phyloP scores from a whole-genome alignment of 1,140 invertebrate species.

The Temnothorax nylanderi region DNA sequence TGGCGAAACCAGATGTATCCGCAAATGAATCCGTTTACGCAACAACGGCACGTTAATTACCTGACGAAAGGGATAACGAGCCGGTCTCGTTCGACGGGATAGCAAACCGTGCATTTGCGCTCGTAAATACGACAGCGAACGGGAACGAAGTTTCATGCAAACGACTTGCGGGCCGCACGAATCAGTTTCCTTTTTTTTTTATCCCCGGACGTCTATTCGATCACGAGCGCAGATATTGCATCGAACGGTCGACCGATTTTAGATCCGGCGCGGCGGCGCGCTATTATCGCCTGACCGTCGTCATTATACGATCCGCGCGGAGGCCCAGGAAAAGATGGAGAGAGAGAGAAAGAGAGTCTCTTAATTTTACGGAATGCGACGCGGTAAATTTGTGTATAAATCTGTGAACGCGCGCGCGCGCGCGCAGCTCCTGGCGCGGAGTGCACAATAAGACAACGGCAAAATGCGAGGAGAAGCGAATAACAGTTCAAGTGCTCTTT shows the following conservation, averaged over 20 bases:
- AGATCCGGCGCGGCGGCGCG: neutral
- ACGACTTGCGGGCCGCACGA: constrained; percentile 13
- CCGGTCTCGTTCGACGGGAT: constrained; percentile 11
- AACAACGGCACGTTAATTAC: constrained; percentile 51
- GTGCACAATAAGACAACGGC: neutral
- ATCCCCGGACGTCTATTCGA: constrained; percentile 34
- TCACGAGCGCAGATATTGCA: constrained; percentile 39
- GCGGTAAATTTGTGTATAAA: constrained; percentile 15
- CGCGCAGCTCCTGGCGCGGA: neutral
- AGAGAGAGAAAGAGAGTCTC: neutral
- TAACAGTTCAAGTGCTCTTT: neutral
- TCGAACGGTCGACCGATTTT: constrained; percentile 39
- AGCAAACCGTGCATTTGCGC: constrained; percentile 24
- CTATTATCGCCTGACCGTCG: constrained; percentile 38
- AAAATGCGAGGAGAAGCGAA: neutral
- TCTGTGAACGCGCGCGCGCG: neutral
- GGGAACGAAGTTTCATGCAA: constrained; percentile 33
- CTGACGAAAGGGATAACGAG: constrained; percentile 30
- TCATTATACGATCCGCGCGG: constrained; percentile 26
- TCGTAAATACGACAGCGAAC: constrained; percentile 36
- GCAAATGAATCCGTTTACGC: constrained; percentile 51
- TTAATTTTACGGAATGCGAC: constrained; percentile 25
- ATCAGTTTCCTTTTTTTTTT: constrained; percentile 15
- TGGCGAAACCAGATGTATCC: neutral
- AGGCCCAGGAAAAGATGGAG: neutral